A percentile compares a stretch with the other conserved stretches of the same genome.
These are phyloP conservation scores for Nycticorax nycticorax DNA, from an alignment of 2,113 vertebrate genomes.

Conservation along the genomic window DNA sequence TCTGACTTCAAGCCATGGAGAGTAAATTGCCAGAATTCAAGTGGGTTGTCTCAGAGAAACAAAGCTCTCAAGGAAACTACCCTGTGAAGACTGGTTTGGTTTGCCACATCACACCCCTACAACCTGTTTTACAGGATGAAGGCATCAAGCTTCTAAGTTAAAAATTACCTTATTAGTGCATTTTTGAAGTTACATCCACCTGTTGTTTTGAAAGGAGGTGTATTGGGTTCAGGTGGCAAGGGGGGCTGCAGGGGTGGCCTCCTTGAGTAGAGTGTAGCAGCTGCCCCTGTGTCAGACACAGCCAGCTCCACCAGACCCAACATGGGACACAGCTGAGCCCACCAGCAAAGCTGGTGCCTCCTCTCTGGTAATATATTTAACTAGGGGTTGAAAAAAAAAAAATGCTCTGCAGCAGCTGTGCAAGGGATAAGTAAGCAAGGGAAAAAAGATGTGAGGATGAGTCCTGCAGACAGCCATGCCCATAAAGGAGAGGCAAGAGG, in stretches of 20 bases:
- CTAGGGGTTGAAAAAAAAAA: background rate
- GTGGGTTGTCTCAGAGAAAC: background rate
- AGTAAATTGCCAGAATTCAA: background rate
- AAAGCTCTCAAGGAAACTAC: background rate
- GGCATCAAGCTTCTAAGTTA: background rate
- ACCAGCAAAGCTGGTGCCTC: background rate
- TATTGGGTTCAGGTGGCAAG: background rate
- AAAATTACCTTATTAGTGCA: background rate
- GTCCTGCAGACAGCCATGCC: background rate
- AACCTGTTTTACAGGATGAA: background rate
- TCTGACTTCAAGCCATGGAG: background rate
- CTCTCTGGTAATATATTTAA: background rate
- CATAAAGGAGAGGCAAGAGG: background rate
- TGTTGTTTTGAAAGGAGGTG: background rate
- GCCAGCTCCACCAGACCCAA: background rate
- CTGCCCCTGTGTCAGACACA: background rate
- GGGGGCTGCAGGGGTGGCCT: background rate
- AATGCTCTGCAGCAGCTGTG: background rate
- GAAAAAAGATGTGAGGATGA: background rate
- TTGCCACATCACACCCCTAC: accelerated
- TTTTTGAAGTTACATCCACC: background rate
- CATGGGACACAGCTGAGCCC: background rate
- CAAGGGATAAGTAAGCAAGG: background rate
- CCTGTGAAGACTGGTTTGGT: background rate
- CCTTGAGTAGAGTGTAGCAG: too few species aligned